Evolutionary conservation across 1,140 invertebrate genomes (phyloP), one percentile per base, ranked within the genome.

Genomic region (Caenorhabditis briggsae): DNA sequence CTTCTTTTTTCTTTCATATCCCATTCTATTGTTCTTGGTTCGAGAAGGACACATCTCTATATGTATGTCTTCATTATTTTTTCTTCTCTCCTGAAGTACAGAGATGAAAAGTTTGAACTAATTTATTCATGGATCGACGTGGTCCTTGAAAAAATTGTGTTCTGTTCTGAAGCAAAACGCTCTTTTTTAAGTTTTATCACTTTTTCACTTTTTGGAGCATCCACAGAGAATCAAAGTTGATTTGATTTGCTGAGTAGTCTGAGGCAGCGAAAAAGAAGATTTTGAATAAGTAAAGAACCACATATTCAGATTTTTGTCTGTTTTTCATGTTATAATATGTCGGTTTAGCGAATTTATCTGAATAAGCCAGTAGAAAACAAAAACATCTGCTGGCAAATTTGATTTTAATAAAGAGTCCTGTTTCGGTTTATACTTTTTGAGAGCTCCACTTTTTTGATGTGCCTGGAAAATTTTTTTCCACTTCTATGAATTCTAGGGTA

Each of bases 41-140:
- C 70, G 48, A n/a, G 46, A 78, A 78, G 70, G 70, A 78, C n/a
- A 41, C 46, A 78, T 78, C 46, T 46, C 2, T 11, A 53, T 46
- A 46, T 70, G 64, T 18, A 46, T 70, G 64, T 70, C 64, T 70
- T 70, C 64, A 70, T 59, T n/a, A 59, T 64, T 64, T 64, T 64
- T 64, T 64, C n/a, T 64, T 12, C 16, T 33, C 23, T 25, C 11
- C 25, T 25, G 8, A 23, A 25, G 11, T 16, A 16, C 5, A 43
- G 33, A 46, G 43, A 20, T 16, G 50, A 18, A 65, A 48, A 53
- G 20, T 14, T 33, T 33, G 33, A 84, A 1, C 59, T 70, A 83
- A 61, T 83, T 59, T 83, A 59, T 53, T 84, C 61, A 43, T 18
- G 70, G 61, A 50, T 33, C 33, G 33, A 50, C 18, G 43, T 23